phyloP scores from a whole-genome alignment of 2,113 vertebrate genomes.

The Dicrurus megarhynchus region DNA sequence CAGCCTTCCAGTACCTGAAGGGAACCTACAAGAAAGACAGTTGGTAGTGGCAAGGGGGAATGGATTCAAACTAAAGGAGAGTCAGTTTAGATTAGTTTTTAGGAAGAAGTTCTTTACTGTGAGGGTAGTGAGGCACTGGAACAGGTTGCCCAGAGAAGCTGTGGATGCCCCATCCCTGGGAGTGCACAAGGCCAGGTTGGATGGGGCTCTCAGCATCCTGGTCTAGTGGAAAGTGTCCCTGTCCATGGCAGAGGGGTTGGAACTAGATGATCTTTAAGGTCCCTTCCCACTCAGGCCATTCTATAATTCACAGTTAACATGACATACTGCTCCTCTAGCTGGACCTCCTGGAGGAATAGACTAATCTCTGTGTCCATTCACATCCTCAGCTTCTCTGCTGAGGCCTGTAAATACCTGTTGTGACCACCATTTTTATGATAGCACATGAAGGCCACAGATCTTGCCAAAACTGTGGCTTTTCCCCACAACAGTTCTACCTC shows the following conservation, averaged over 20 bases:
- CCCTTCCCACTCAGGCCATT: not conserved
- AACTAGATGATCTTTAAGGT: not conserved
- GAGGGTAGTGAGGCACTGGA: not conserved
- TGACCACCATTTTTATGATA: not conserved
- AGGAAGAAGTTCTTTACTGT: not conserved
- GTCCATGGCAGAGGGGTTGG: not conserved
- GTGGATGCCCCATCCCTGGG: not conserved
- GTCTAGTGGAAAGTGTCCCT: not conserved
- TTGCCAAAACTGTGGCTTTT: not conserved
- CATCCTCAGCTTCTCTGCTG: not conserved
- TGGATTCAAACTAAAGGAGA: not conserved
- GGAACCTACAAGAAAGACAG: not conserved
- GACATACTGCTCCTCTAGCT: fast-evolving
- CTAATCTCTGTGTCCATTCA: not conserved
- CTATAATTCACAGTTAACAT: not conserved
- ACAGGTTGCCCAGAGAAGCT: not conserved
- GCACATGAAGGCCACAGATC: not conserved
- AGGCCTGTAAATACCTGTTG: not conserved
- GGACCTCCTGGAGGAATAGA: not conserved
- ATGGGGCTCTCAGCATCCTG: not conserved
- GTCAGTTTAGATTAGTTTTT: not conserved
- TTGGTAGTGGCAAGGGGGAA: not conserved
- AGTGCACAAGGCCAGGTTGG: not conserved
- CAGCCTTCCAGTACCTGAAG: not conserved
- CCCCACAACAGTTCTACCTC: not conserved